Evolutionary conservation across 1,140 invertebrate genomes (phyloP).

Genomic region (Antheraea mylitta): DNA sequence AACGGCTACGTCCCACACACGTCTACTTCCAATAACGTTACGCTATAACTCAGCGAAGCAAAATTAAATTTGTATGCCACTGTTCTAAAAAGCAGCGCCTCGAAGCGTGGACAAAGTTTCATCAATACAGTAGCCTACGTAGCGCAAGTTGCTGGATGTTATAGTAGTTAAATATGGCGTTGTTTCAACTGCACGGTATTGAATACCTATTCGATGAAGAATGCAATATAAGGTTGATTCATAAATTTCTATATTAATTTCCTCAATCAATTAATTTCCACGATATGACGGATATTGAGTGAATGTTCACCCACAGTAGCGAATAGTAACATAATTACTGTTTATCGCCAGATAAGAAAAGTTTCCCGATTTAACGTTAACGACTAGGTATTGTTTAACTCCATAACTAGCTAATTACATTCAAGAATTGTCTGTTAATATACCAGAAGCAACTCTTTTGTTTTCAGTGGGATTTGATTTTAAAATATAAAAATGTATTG

Average conservation of each 20-base stretch:
- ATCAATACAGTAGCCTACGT: conserved; percentile 13
- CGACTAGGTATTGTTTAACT: no score
- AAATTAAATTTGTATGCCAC: conserved; percentile 36
- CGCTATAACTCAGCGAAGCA: conserved; percentile 28
- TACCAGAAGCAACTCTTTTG: no score
- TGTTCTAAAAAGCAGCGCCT: conserved; percentile 25
- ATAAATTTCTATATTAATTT: not conserved
- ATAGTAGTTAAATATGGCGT: not conserved
- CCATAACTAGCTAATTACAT: no score
- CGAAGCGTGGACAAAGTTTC: conserved; percentile 20
- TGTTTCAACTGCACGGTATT: not conserved
- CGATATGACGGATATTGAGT: not conserved
- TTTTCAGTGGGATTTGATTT: no score
- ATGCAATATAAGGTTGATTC: not conserved
- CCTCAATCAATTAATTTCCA: not conserved
- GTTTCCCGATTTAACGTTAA: no score
- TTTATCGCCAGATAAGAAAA: no score
- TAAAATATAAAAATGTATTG: no score
- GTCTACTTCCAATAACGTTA: conserved; percentile 28
- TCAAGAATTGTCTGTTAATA: no score
- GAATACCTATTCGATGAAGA: not conserved
- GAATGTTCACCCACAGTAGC: no score
- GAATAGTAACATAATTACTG: no score
- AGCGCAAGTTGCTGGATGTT: not conserved
- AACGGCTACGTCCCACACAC: conserved; percentile 2